Evolutionary conservation across 2,888 invertebrate genomes (phyloP), one percentile per base, ranked within the genome.

Genomic region (Ceraclea dissimilis): DNA sequence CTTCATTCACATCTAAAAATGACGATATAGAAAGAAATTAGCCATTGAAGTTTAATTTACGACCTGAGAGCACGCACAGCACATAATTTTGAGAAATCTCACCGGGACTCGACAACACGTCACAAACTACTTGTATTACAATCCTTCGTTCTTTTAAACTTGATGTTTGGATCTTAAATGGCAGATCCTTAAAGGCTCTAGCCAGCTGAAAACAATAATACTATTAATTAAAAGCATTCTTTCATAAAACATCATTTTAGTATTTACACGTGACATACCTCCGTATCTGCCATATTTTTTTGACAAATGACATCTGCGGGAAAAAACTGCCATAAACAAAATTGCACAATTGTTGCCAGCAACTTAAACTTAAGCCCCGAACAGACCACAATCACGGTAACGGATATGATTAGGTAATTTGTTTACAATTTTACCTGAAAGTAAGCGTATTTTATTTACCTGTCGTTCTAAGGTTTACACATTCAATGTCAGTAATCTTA

Each of bases 41-140:
- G 22, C 26, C 46, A 13, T 16, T n/a, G n/a, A n/a, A 22, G 13
- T 16, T 43, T 44, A 18, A 21, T n/a, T n/a, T n/a, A n/a, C n/a
- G n/a, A n/a, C n/a, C n/a, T n/a, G n/a, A 18, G 33, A n/a, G 11
- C 18, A 51, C 11, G 33, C 18, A 18, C 10, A 51, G 13, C 16
- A 26, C n/a, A 22, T 22, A 49, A 49, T 18, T 26, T 22, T 49
- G 21, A 49, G 22, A 49, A 31, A 33, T 26, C 26, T 72, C 76
- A 91, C 91, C 89, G 74, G 86, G 81, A 69, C 85, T 83, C 67
- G 82, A 77, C 69, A 90, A 76, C 69, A 88, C 83, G 71, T 79
- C 75, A 67, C 80, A 80, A 69, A 88, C 83, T 76, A 83, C 82
- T 65, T 82, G 72, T 62, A 87, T 75, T 66, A 86, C 79, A 69